These are phyloP conservation scores for Drosophila equinoxialis DNA, from an alignment of 1,140 invertebrate genomes.

Conservation along the genomic window DNA sequence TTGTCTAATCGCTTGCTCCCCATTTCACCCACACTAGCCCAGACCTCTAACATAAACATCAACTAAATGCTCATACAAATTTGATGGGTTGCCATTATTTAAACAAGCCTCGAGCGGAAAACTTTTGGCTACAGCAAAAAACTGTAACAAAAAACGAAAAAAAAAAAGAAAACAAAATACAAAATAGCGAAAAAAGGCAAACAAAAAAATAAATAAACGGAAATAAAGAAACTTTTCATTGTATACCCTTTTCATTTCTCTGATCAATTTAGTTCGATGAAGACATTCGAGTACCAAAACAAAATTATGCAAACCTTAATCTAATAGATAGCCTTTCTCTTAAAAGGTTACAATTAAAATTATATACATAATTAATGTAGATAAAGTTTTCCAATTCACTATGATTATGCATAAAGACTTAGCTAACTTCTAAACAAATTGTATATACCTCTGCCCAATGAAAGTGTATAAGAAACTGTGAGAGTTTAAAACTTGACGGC, in stretches of 20 bases:
- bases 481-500: conserved; percentile 75
- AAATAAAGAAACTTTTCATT: neutral
- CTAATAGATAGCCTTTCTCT: too few relatives aligned
- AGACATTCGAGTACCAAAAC: too few relatives aligned
- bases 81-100: conserved; percentile 76
- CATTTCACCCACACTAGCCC: neutral
- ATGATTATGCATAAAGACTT: too few relatives aligned
- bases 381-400: too few relatives aligned
- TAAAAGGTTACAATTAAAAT: too few relatives aligned
- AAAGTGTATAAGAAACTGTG: neutral
- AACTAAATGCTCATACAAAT: conserved; percentile 79
- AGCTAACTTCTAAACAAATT: too few relatives aligned
- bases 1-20: conserved; percentile 49
- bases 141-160: conserved; percentile 1
- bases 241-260: neutral
- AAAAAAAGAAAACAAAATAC: neutral
- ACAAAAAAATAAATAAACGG: neutral
- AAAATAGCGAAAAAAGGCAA: neutral
- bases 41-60: conserved; percentile 62
- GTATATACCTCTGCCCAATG: neutral
- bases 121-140: conserved; percentile 57
- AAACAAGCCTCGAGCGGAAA: conserved; percentile 69
- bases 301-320: too few relatives aligned
- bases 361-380: too few relatives aligned
- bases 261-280: neutral